Percentiles rank a stretch among this genome's conserved stretches.
Evolutionary conservation across 2,113 vertebrate genomes (phyloP).

Genomic region (Xenopus borealis): DNA sequence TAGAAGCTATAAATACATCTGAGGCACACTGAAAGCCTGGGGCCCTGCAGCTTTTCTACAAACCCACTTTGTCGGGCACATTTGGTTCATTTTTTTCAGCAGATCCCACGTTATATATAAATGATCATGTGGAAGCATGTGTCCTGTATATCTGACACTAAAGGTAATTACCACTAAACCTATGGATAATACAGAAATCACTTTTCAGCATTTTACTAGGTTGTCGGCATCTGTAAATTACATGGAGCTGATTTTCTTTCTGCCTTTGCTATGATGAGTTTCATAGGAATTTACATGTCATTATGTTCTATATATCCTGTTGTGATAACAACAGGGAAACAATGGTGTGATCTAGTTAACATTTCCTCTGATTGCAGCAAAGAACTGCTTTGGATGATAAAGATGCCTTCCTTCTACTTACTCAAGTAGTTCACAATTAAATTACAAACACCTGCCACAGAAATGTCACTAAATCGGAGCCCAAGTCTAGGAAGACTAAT

Average conservation of each 20-base stretch:
- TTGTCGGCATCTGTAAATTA: not conserved
- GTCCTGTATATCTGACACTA: no score
- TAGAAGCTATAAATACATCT: no score
- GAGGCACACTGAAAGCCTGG: no score
- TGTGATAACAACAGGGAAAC: not conserved
- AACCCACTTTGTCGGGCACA: no score
- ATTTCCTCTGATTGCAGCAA: slow-evolving; percentile 1
- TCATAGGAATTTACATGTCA: slow-evolving; percentile 1
- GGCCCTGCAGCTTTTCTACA: no score
- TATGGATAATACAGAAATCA: no score
- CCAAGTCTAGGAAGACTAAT: slow-evolving; percentile 27
- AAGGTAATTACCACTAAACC: no score
- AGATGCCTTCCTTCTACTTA: slow-evolving; percentile 1
- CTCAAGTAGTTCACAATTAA: slow-evolving; percentile 24
- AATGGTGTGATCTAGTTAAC: not conserved
- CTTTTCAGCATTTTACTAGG: no score
- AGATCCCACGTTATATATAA: no score
- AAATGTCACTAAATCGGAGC: slow-evolving; percentile 26
- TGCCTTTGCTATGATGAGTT: not conserved
- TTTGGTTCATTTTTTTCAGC: no score
- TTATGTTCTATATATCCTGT: slow-evolving; percentile 1
- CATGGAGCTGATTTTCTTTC: not conserved
- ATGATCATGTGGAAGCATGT: no score
- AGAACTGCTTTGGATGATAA: not conserved
- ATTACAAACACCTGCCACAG: slow-evolving; percentile 26